Evolutionary conservation across 2,113 vertebrate genomes (phyloP).

Genomic region (Daphoenositta chrysoptera): DNA sequence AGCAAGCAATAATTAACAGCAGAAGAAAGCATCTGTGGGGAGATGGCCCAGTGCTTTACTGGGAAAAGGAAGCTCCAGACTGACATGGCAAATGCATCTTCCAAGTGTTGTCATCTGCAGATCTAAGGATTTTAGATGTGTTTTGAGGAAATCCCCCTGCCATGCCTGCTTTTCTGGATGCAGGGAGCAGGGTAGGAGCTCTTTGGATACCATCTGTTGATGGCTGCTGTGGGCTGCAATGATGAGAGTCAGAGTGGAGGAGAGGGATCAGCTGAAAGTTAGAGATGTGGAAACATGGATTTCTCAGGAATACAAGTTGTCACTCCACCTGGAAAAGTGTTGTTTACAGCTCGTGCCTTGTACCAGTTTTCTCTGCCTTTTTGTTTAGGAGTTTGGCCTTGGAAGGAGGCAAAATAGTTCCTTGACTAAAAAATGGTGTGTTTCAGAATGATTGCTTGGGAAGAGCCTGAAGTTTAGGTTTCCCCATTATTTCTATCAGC

Average conservation of each 20-base stretch:
- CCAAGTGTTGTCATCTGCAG: not conserved
- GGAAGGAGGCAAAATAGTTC: not conserved
- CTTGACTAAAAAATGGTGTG: not conserved
- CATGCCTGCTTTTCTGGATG: not conserved
- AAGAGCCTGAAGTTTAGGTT: not conserved
- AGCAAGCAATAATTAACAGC: not conserved
- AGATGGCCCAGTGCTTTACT: not conserved
- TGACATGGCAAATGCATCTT: accelerated
- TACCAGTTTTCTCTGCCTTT: not conserved
- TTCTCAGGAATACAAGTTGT: not conserved
- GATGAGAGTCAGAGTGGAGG: not conserved
- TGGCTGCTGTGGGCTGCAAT: not conserved
- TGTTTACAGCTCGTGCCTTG: not conserved
- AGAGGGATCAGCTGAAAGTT: not conserved
- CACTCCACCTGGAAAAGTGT: not conserved
- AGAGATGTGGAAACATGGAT: not conserved
- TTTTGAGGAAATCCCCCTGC: not conserved
- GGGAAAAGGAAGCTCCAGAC: not conserved
- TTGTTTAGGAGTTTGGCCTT: not conserved
- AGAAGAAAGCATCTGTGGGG: not conserved
- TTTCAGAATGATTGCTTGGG: not conserved
- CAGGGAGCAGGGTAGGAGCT: not conserved
- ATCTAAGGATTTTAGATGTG: not conserved
- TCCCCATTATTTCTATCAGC: not conserved
- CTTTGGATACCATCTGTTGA: not conserved